phyloP scores from a whole-genome alignment of 2,797 vertebrate species.

The Eulemur coronatus region DNA sequence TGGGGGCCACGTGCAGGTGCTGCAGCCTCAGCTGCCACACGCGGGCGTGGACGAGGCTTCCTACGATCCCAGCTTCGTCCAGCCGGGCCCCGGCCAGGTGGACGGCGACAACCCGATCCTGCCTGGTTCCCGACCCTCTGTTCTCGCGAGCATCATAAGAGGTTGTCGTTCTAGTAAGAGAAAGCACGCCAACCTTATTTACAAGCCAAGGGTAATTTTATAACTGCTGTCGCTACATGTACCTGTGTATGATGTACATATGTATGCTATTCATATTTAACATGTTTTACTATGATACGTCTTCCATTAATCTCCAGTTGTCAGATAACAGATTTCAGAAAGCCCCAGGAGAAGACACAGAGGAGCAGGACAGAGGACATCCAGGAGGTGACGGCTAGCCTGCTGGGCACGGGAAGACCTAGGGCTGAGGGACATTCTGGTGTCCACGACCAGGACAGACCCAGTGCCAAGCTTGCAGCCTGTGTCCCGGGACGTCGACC shows the following conservation, averaged over 20 bases:
- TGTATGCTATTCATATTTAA: background rate
- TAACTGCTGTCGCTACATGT: rapidly evolving
- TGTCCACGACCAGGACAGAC: background rate
- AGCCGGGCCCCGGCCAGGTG: rapidly evolving
- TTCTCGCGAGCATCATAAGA: rapidly evolving
- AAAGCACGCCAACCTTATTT: background rate
- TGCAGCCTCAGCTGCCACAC: rapidly evolving
- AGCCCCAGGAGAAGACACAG: background rate
- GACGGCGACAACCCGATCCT: too few relatives aligned
- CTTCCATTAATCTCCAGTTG: background rate
- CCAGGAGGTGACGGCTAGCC: background rate
- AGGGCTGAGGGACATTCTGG: too few relatives aligned
- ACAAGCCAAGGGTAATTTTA: background rate
- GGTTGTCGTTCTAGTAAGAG: too few relatives aligned
- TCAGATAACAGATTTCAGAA: too few relatives aligned
- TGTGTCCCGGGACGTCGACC: background rate
- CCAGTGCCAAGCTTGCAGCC: too few relatives aligned
- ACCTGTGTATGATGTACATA: background rate
- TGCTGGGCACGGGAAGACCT: background rate
- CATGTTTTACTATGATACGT: background rate
- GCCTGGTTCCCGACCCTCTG: background rate
- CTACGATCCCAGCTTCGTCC: rapidly evolving
- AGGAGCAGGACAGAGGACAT: background rate
- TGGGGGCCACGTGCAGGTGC: rapidly evolving
- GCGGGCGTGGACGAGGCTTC: rapidly evolving